Base-by-base conservation (phyloP, 2,888 invertebrate genomes). In the Sympetrum striolatum region DNA sequence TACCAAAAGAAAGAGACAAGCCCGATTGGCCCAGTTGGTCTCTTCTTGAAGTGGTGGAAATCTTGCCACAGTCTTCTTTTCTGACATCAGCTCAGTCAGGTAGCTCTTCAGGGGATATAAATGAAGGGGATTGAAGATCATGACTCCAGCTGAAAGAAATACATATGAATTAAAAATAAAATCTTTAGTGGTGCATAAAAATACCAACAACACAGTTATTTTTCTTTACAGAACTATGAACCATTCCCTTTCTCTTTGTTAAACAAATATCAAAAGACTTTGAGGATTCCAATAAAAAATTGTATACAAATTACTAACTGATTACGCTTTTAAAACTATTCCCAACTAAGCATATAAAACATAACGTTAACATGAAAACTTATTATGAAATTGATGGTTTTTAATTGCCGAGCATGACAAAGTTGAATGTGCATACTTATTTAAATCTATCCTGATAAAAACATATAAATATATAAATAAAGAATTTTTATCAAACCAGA, bases 51-150 rank as follows among this genome's bases (percentile, higher is more conserved):
- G 86, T 18, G 86, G 86, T 22, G 86, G 86, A 58, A 86, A 86
- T n/a, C 86, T 86, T n/a, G 58, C 35, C 58, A 18, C 37, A 12
- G 86, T 60, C 64, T 86, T 86, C 60, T 60, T 86, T 64, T 86
- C 86, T n/a, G 60, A 37, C n/a, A 86, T 86, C 22, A 86, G 60
- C 10, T 86, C 86, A 18, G 10, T 37, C 86, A 86, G n/a, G n/a
- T 86, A 86, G 37, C 37, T 86, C 60, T 86, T 86, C 37, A 86
- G 58, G 22, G 86, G 60, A 35, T 86, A 64, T 22, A 86, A 86
- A 60, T 86, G 86, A 37, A 86, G 86, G 37, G 86, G 86, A 35
- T 86, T 86, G 86, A 86, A 86, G 2, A 86, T 64, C 86, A 86
- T 86, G 2, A 86, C 86, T 60, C 58, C 60, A 60, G 60, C 86